Evolutionary conservation across 2,113 vertebrate species (phyloP), one percentile per base, ranked within the genome.

Genomic region (Paradoxurus hermaphroditus): DNA sequence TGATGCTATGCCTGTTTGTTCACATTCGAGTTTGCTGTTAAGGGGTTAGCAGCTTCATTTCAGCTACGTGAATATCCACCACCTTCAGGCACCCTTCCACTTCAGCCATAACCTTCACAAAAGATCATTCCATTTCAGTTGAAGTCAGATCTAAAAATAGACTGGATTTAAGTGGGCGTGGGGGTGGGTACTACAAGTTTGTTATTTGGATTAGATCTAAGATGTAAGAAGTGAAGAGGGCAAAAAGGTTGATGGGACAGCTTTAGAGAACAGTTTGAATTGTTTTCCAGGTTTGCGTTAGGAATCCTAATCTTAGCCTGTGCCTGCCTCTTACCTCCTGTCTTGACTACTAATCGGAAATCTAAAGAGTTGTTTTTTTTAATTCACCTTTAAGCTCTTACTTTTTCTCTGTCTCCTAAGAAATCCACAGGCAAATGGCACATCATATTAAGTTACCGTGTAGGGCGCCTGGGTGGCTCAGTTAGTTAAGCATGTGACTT

Each of bases 301-400:
- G 68, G 31, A 83, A 56, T 94, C 41, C 77, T 70, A 90, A 94
- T 88, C 94, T 97, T 97, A 95, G 46, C 62, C 39, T 59, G 3
- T 39, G n/a, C 65, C 8, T 83, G 8, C 36, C 75, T 65, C n/a
- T 84, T 89, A 49, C 12, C 16, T 87, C 46, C 1, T 84, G 25
- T 85, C n/a, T 81, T 91, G 39, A 87, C 93, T 87, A 36, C 84
- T 94, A 31, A 87, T 46, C 85, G 31, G 49, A 92, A 93, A 89
- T 70, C 29, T 77, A 81, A 36, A 67, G 21, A 29, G 21, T 89
- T 97, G 21, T 89, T 97, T 94, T 78, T 27, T 70, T 85, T 73
- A 15, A 90, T 65, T 94, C 11, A 62, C 36, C 25, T 96, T 62
- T 82, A 95, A 79, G 25, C 23, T 91, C 81, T 18, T 85, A 83